Evolutionary conservation across 2,888 invertebrate genomes (phyloP).

Genomic region (Sesamia inferens): DNA sequence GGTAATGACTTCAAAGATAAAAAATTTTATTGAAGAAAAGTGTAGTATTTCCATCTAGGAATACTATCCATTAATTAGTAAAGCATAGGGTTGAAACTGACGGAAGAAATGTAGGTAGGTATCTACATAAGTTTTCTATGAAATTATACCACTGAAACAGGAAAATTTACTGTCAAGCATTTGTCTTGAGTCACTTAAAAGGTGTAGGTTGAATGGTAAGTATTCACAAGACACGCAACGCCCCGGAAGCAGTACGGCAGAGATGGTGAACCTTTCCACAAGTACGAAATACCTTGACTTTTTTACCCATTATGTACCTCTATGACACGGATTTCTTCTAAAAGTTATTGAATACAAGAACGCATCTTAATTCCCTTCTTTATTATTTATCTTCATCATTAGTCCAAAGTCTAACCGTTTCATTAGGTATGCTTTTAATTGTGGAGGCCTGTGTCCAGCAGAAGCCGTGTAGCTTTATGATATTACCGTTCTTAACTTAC

Average conservation of each 20-base stretch:
- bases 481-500: neutral
- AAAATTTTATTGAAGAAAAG: neutral
- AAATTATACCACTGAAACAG: conserved; percentile 41
- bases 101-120: conserved; percentile 37
- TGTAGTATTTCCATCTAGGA: neutral
- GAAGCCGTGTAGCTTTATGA: no score
- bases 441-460: no score
- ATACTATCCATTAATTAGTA: conserved; percentile 18
- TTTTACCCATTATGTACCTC: neutral
- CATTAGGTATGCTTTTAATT: no score
- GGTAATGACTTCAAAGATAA: neutral
- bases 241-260: conserved; percentile 35
- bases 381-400: no score
- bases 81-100: conserved; percentile 27
- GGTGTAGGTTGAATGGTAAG: conserved; percentile 24
- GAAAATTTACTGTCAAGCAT: conserved; percentile 39
- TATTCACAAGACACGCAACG: conserved; percentile 32
- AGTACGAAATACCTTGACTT: neutral
- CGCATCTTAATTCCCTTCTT: neutral
- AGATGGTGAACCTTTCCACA: conserved; percentile 22
- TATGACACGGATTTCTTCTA: neutral
- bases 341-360: neutral
- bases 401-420: no score
- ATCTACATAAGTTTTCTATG: conserved; percentile 38
- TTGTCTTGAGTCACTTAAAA: conserved; percentile 26